Evolutionary conservation across 2,113 vertebrate genomes (phyloP), one percentile per base, ranked within the genome.

Genomic region (Piaya cayana): DNA sequence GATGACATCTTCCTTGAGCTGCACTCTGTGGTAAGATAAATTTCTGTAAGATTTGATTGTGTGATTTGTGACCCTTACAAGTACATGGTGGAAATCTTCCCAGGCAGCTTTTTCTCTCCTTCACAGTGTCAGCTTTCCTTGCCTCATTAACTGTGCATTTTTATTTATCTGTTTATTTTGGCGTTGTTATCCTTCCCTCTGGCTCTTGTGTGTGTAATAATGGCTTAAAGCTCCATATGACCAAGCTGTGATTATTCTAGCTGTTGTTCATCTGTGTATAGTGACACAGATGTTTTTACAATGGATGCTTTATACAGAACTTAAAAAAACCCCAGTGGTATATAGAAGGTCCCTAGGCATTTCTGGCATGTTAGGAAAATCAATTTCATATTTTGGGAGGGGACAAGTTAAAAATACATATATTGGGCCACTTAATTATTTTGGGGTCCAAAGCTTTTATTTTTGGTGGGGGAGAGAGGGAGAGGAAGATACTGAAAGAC

Each of bases 151-250:
- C 19, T 86, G 43, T 49, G 4, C 37, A 30, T 58, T 86, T 74
- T 82, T 92, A 90, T 92, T 94, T 89, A 92, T 92, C 43, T 78
- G n/a, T 86, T 82, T 82, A 68, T 82, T 68, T 92, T 92, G 93
- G 70, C 70, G 59, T 52, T 9, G 36, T 4, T 88, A 49, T 71
- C 77, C 76, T 50, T 47, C 52, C 52, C 64, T 81, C 85, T 82
- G 80, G 43, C 80, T 85, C 47, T 72, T 63, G 32, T 58, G 58
- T 36, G 23, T 58, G 30, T 68, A 89, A 52, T 78, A 82, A 82
- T 42, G n/a, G 16, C 30, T 78, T 45, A 82, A 32, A 82, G n/a
- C n/a, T 82, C 71, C 42, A 15, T 16, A 70, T 55, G 64, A 85
- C 32, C 39, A 65, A 68, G n/a, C 36, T 67, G 50, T 45, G 59